phyloP scores from a whole-genome alignment of 1,140 invertebrate species.

The Aphis gossypii region DNA sequence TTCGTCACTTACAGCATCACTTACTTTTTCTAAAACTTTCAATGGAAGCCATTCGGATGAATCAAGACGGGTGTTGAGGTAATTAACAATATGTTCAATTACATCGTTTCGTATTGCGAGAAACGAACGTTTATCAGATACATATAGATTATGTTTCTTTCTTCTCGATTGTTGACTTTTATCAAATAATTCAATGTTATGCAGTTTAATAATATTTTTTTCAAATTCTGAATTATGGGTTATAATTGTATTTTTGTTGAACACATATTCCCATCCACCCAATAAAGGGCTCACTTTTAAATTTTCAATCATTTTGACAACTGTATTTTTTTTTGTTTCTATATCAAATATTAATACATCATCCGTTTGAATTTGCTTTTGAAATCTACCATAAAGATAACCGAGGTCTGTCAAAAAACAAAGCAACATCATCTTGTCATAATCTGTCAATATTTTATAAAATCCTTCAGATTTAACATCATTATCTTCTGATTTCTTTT shows the following conservation, averaged over 20 bases:
- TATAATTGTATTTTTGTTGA: too few species aligned
- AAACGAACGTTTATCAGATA: neutral
- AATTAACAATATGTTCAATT: conserved; percentile 21
- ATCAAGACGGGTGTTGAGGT: neutral
- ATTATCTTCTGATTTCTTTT: neutral
- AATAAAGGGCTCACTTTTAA: neutral
- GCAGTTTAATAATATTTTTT: too few species aligned
- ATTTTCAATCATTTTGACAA: conserved; percentile 3
- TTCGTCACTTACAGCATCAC: neutral
- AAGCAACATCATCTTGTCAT: conserved; percentile 5
- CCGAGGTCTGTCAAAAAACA: neutral
- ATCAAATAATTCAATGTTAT: too few species aligned
- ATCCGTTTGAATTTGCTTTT: conserved; percentile 10
- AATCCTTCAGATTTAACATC: neutral
- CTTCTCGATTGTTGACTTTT: too few species aligned
- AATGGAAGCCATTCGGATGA: conserved; percentile 13
- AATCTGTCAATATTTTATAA: conserved; percentile 25
- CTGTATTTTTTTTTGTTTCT: neutral
- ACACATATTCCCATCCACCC: too few species aligned
- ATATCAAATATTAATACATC: conserved; percentile 16
- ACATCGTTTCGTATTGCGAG: neutral
- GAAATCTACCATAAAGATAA: conserved; percentile 1
- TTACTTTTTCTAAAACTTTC: conserved; percentile 24
- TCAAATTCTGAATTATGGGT: too few species aligned
- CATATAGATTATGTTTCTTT: too few species aligned